phyloP scores from a whole-genome alignment of 2,888 invertebrate species.

The Portevinia maculata region DNA sequence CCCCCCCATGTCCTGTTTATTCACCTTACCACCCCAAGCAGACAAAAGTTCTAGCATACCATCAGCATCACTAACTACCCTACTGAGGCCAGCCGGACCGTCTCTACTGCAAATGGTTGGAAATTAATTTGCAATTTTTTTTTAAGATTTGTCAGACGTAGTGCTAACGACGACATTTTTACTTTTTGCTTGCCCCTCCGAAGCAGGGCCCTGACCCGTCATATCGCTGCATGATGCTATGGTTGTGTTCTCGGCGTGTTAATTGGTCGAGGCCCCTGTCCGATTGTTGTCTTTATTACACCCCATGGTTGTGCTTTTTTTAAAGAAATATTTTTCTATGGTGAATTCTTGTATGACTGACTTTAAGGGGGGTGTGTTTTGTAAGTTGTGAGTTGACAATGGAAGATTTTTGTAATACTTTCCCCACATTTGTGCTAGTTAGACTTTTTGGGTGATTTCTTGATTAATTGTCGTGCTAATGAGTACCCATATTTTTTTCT shows the following conservation, averaged over 20 bases:
- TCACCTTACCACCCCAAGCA: neutral
- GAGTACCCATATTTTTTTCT: slow-evolving; percentile 16
- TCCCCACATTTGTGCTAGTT: neutral
- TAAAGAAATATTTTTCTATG: slow-evolving; percentile 7
- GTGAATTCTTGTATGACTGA: slow-evolving; percentile 30
- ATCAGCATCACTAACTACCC: slow-evolving; percentile 64
- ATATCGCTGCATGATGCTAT: slow-evolving; percentile 44
- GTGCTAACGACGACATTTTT: slow-evolving; percentile 72
- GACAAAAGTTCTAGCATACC: slow-evolving; percentile 1
- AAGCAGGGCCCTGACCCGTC: slow-evolving; percentile 1
- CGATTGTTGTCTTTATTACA: slow-evolving; percentile 70
- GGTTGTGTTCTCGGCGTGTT: slow-evolving; percentile 65
- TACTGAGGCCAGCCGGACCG: slow-evolving; percentile 7
- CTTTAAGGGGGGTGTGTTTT: slow-evolving; percentile 14
- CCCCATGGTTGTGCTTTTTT: slow-evolving; percentile 15
- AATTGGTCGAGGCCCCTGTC: slow-evolving; percentile 72
- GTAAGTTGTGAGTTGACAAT: neutral
- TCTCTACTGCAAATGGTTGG: slow-evolving; percentile 70
- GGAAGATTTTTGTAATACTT: slow-evolving; percentile 6
- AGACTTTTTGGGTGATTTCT: slow-evolving; percentile 42
- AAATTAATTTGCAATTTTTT: slow-evolving; percentile 69
- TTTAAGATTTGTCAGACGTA: slow-evolving; percentile 37
- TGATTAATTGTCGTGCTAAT: slow-evolving; percentile 66
- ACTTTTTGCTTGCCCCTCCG: slow-evolving; percentile 41
- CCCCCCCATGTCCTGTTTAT: slow-evolving; percentile 13